These are phyloP conservation scores for Brachymystax lenok DNA, from an alignment of 2,797 vertebrate genomes.

Conservation along the genomic window DNA sequence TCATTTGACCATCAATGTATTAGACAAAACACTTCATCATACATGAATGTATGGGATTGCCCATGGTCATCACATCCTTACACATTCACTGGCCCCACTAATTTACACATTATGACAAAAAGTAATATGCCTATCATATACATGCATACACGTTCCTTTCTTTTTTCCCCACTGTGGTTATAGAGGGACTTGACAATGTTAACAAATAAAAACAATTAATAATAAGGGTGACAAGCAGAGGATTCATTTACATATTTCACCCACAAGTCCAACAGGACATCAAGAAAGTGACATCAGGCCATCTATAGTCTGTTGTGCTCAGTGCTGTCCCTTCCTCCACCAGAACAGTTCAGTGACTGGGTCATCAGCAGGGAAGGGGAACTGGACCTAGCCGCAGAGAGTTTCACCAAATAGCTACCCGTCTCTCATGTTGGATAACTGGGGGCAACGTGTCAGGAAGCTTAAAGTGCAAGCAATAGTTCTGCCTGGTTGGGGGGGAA, in stretches of 20 bases:
- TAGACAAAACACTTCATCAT: slow-evolving; percentile 35
- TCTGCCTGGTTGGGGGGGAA: slow-evolving; percentile 16
- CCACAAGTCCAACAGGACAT: slow-evolving; percentile 12
- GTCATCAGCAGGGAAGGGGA: background rate
- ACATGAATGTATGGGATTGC: slow-evolving; percentile 12
- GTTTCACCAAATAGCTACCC: slow-evolving; percentile 19
- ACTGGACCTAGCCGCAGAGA: background rate
- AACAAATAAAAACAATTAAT: slow-evolving; percentile 11
- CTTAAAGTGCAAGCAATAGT: slow-evolving; percentile 70
- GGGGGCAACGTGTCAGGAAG: slow-evolving; percentile 47
- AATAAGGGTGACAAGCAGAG: slow-evolving; percentile 22
- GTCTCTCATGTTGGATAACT: slow-evolving; percentile 33
- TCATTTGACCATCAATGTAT: slow-evolving; percentile 27
- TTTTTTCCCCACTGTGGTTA: slow-evolving; percentile 14
- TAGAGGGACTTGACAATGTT: slow-evolving; percentile 27
- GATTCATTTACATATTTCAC: slow-evolving; percentile 23
- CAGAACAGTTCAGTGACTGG: slow-evolving; percentile 1
- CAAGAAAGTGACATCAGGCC: background rate
- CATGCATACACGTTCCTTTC: background rate
- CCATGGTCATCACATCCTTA: slow-evolving; percentile 6
- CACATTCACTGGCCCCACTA: slow-evolving; percentile 11
- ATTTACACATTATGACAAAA: slow-evolving; percentile 15
- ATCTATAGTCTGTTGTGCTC: slow-evolving; percentile 22
- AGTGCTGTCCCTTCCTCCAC: slow-evolving; percentile 16
- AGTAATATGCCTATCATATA: slow-evolving; percentile 12